Conservation (phyloP, 2,797 vertebrate genomes). For the Labeo calbasu region DNA sequence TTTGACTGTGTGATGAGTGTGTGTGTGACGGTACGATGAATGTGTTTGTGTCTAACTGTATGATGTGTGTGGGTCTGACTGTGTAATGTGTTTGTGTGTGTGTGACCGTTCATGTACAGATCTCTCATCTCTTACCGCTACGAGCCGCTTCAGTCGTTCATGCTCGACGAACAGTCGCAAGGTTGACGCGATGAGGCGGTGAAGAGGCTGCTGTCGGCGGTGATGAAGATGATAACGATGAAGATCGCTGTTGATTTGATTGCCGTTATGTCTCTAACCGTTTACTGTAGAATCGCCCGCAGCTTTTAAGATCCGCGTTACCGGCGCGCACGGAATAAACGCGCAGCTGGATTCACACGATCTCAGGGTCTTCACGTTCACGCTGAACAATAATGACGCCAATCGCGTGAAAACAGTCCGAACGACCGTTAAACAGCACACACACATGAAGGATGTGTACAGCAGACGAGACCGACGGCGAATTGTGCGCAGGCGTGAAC, state of each 20-base stretch:
- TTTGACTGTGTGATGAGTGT: constrained; percentile 1
- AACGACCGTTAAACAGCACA: background rate
- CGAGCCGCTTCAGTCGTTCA: background rate
- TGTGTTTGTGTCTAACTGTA: constrained; percentile 34
- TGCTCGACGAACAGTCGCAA: background rate
- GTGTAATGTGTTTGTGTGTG: constrained; percentile 7
- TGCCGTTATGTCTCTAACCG: constrained; percentile 45
- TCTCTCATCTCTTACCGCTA: constrained; percentile 28
- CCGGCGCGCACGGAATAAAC: constrained; percentile 59
- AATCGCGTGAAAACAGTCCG: too few relatives aligned
- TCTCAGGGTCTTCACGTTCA: background rate
- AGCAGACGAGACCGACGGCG: background rate
- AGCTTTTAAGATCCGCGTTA: constrained; percentile 9
- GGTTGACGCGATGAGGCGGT: background rate
- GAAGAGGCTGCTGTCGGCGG: background rate
- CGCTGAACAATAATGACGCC: background rate
- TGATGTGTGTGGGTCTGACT: background rate
- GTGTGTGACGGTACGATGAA: background rate
- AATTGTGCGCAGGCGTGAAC: background rate
- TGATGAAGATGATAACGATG: too few relatives aligned
- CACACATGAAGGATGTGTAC: background rate
- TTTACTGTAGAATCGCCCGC: constrained; percentile 61
- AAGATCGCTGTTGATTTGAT: background rate
- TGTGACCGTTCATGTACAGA: background rate
- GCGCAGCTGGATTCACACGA: constrained; percentile 47